phyloP scores from a whole-genome alignment of 2,797 vertebrate genomes.

The Neomorphus geoffroyi region DNA sequence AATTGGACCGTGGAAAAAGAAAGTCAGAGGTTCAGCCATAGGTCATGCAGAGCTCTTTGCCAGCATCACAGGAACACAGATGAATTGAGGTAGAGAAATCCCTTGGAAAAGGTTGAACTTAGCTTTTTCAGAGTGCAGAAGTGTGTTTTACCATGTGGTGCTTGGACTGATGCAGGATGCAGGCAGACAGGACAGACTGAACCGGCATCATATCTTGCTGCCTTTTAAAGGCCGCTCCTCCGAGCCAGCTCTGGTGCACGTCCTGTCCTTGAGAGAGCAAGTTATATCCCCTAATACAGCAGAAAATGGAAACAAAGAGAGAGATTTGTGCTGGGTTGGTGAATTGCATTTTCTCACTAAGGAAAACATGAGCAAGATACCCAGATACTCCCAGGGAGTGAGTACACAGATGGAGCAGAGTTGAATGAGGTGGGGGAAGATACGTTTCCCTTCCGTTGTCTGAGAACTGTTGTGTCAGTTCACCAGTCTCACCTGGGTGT shows the following conservation, averaged over 20 bases:
- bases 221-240: neutral
- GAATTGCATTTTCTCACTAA: neutral
- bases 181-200: neutral
- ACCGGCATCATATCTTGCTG: neutral
- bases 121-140: neutral
- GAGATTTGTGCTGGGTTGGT: neutral
- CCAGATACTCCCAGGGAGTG: neutral
- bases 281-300: neutral
- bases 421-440: neutral
- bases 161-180: neutral
- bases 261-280: neutral
- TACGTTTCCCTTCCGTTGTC: neutral
- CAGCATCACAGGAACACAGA: neutral
- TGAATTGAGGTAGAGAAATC: neutral
- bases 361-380: neutral
- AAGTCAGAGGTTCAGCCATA: neutral
- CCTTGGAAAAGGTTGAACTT: neutral
- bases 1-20: neutral
- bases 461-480: neutral
- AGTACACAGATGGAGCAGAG: neutral
- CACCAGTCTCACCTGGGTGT: neutral
- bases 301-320: neutral
- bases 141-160: neutral
- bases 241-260: neutral
- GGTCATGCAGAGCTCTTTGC: neutral